A percentile compares a stretch with the other conserved stretches of the same genome.
Evolutionary conservation across 1,140 invertebrate species (phyloP).

Genomic region (Phocides pigmalion): DNA sequence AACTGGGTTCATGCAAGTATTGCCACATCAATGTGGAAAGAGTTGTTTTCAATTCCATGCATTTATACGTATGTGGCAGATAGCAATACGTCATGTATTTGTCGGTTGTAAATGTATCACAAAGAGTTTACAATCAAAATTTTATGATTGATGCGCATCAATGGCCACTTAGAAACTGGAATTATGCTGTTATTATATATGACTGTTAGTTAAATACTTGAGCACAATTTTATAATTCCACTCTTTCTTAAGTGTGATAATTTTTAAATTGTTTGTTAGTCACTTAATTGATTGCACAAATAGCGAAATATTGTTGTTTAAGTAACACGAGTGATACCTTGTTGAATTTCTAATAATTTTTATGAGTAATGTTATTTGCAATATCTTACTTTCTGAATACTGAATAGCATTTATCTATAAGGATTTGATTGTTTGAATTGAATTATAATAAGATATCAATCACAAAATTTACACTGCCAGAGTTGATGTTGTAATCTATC

Average conservation of each 20-base stretch:
- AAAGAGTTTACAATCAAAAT: too few species aligned
- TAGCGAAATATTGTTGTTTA: conserved; percentile 66
- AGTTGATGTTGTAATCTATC: conserved; percentile 36
- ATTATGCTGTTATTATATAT: too few species aligned
- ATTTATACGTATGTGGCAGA: too few species aligned
- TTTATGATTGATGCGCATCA: too few species aligned
- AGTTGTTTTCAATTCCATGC: too few species aligned
- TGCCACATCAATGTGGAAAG: too few species aligned
- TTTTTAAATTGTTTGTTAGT: conserved; percentile 44
- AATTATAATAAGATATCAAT: conserved; percentile 27
- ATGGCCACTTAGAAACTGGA: too few species aligned
- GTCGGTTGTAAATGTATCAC: too few species aligned
- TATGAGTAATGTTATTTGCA: conserved; percentile 36
- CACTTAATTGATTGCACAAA: conserved; percentile 58
- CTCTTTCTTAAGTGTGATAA: neutral
- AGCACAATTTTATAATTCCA: conserved; percentile 36
- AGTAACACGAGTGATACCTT: conserved; percentile 38
- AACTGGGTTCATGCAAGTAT: too few species aligned
- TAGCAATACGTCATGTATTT: too few species aligned
- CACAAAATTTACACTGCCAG: conserved; percentile 42
- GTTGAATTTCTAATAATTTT: conserved; percentile 43
- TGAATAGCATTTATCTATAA: conserved; percentile 50
- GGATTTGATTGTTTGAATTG: conserved; percentile 55
- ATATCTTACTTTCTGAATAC: conserved; percentile 23
- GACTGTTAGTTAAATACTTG: too few species aligned